Conservation (phyloP, 2,113 vertebrate genomes). For the Antechinus flavipes region DNA sequence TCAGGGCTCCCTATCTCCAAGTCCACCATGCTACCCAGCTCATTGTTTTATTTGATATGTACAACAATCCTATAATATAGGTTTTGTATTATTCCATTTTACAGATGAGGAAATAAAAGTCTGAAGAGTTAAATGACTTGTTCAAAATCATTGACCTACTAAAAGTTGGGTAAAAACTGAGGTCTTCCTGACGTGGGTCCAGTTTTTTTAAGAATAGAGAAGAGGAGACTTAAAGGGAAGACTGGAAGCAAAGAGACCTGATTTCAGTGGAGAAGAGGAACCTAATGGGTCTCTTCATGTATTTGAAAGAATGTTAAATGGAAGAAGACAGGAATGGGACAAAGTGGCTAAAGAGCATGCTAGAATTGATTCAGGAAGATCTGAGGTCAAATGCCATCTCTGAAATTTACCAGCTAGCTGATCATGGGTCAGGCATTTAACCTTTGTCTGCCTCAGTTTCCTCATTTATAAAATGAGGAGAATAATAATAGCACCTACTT, state of each 20-base stretch:
- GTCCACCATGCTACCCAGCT: neutral
- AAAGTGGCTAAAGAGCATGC: neutral
- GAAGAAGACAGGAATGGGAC: neutral
- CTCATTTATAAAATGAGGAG: neutral
- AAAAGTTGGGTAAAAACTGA: neutral
- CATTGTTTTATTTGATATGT: neutral
- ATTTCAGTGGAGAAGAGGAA: neutral
- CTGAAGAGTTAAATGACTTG: neutral
- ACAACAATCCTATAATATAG: neutral
- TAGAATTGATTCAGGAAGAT: neutral
- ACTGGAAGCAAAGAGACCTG: neutral
- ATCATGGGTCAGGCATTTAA: neutral
- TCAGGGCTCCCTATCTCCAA: neutral
- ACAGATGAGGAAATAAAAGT: neutral
- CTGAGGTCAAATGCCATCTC: neutral
- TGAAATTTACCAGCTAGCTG: neutral
- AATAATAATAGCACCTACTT: neutral
- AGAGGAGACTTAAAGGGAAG: neutral
- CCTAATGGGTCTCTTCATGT: neutral
- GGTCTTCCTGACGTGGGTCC: neutral
- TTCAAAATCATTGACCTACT: neutral
- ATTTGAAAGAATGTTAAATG: neutral
- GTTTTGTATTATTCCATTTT: neutral
- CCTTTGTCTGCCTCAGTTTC: neutral
- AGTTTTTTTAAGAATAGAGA: neutral